Base-by-base conservation (phyloP, 2,888 invertebrate genomes). In the Heteromyza rotundicornis region DNA sequence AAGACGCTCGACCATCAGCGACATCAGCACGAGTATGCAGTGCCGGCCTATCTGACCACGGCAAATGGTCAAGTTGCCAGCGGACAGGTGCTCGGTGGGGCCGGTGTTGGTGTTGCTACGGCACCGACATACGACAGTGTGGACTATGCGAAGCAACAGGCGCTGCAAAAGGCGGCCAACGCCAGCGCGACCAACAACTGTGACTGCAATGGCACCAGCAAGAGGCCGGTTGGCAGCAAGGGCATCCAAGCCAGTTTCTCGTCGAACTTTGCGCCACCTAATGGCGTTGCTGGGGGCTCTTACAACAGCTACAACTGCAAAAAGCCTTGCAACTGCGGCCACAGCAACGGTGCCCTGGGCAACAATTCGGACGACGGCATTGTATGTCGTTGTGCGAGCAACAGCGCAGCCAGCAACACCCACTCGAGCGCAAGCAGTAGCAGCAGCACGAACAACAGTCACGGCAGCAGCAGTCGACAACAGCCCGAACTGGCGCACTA, bases 1-100 rank as follows among this genome's bases (percentile, higher is more conserved):
- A 78, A 78, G 61, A 80, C 79, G 14, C 68, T 78, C 49, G 80
- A 79, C 54, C 78, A 78, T 55, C 80, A 82, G 60, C 68, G 74
- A 14, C 76, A 77, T 36, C 78, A 83, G 55, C 80, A 83, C 55
- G 83, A 83, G 60, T 83, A 83, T 61, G 83, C 83, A 7, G 83
- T 83, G 66, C 83, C 83, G 22, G 75, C 79, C 3, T 83, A 80
- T 36, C 52, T 79, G 58, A 70, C 70, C 24, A 63, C 68, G 19
- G 49, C 64, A 3, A 70, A 73, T 40, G 77, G 75, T 8, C 72
- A 72, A 53, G 67, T 66, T 52, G 68, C 69, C 56, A 68, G 68
- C 36, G 72, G 64, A 2, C 53, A 50, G 32, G 52, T 40, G 2
- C n/a, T n/a, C n/a, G 51, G 27, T 50, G 55, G 47, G 23, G 36